Evolutionary conservation across 2,113 vertebrate genomes (phyloP), one percentile per base, ranked within the genome.

Genomic region (Columba janthina): DNA sequence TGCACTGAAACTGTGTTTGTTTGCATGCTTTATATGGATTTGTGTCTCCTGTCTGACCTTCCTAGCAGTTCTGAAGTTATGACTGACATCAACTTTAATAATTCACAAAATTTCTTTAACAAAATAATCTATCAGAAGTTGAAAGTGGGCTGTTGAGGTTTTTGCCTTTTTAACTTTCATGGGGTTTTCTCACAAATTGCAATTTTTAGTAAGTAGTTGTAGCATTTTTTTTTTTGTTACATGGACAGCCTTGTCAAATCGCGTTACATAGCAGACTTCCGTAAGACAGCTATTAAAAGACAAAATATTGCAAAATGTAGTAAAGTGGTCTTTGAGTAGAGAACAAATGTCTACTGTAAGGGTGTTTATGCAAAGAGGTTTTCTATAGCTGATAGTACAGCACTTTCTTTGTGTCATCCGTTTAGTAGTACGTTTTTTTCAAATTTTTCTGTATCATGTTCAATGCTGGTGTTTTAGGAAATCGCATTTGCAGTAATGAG

Each of bases 391-490:
- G 92, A 93, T 86, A 70, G 21, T 46, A 86, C 83, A 93, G 76
- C 16, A 0, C 83, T 93, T 89, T 48, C 88, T 88, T 93, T 94
- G 94, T 89, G 73, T 60, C 84, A 81, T 94, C 83, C 44, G 8
- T 87, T 62, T 64, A 78, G 44, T 77, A 54, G 18, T 44, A 62
- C 38, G 10, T 3, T 66, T 84, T 75, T 89, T 90, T 69, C 50
- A 72, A 44, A 85, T 50, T 48, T 29, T 80, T 29, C 79, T 90
- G 2, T 80, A 58, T 92, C 83, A 25, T 56, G 10, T 85, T 95
- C 75, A 70, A 0, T 62, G 62, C 57, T 46, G 90, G 25, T 79
- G n/a, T 90, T 93, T 88, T 90, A 67, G 51, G 88, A 28, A 42
- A 34, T 77, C 62, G 15, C 32, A 22, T 76, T 70, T 70, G 38